A percentile compares a stretch with the other conserved stretches of the same genome.
These are phyloP conservation scores for Galagoides demidoff DNA, from an alignment of 2,797 vertebrate species.

Conservation along the genomic window DNA sequence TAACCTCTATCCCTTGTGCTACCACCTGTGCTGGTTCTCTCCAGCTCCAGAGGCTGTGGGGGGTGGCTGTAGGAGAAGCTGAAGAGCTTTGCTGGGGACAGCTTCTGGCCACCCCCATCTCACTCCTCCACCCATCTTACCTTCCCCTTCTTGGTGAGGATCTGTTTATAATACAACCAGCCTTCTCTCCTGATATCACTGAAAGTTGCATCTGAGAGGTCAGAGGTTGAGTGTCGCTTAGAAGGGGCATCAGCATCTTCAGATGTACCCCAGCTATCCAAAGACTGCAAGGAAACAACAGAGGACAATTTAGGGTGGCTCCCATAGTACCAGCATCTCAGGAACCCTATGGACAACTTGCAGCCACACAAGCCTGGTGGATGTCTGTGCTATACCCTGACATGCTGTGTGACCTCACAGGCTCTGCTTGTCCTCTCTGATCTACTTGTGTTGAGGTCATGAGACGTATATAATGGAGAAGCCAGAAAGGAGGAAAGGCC, in stretches of 20 bases:
- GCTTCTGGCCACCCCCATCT: neutral
- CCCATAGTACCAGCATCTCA: neutral
- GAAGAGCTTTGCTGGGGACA: neutral
- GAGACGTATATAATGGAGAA: neutral
- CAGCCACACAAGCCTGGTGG: accelerated
- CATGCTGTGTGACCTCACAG: neutral
- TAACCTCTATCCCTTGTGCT: neutral
- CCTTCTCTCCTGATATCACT: conserved; percentile 95
- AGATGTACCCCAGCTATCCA: conserved; percentile 93
- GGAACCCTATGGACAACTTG: neutral
- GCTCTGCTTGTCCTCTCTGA: conserved; percentile 45
- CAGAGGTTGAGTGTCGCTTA: conserved; percentile 96
- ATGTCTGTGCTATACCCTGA: neutral
- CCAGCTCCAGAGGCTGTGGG: neutral
- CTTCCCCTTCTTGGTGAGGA: conserved; percentile 99
- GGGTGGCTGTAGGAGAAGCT: neutral
- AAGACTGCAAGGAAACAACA: conserved; percentile 88
- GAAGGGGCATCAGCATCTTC: conserved; percentile 93
- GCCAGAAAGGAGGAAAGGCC: conserved; percentile 44
- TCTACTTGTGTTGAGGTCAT: neutral
- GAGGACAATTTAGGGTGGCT: neutral
- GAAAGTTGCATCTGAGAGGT: conserved; percentile 94
- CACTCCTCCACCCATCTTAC: conserved; percentile 82
- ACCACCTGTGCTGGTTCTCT: neutral
- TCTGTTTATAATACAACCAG: conserved; percentile 98